Base-by-base conservation (phyloP, 2,888 invertebrate genomes). In the Flexamia atlantica region DNA sequence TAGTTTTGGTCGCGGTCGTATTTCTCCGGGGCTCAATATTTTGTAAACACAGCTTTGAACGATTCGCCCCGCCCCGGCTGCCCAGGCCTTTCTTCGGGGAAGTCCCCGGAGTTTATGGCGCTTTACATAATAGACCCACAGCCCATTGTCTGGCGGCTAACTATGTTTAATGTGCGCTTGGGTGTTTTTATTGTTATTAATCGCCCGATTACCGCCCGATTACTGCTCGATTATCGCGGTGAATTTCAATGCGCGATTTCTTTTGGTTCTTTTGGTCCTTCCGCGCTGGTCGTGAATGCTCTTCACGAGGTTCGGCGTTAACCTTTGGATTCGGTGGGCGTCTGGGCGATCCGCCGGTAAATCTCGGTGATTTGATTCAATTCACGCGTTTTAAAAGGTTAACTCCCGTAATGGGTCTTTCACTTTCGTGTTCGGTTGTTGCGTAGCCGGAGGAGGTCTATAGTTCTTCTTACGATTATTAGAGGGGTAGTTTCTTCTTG, bases 121-220 rank as follows among this genome's bases (percentile, higher is more conserved):
- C 46, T 76, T 76, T 76, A 76, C 74, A 76, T 76, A 76, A 76
- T 76, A 76, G 74, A 76, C 74, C 74, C 74, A 76, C 74, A 76
- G 46, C 17, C 74, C 74, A 76, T 76, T 76, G 74, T 76, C 17
- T 46, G 72, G 42, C 20, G 23, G 20, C 57, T 32, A 79, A 57
- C 79, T 32, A 53, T 79, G 79, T 79, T 50, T 76, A 72, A 36
- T 40, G 74, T 36, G 70, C 20, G 79, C 36, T 57, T 32, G 57
- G 79, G 79, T 36, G 57, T 79, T 28, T 53, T 79, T 79, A 79
- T 79, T 53, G 79, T 79, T 79, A 79, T 79, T 79, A 79, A 79
- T 79, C 79, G 79, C 12, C 46, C 79, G 7, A 79, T 79, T 79
- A 79, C 46, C 17, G 36, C 12, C 46, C 79, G 7, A 79, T 79